Percentiles rank a stretch among this genome's conserved stretches.
These are phyloP conservation scores for Onthophagus sagittarius DNA, from an alignment of 2,888 invertebrate species.

Conservation along the genomic window DNA sequence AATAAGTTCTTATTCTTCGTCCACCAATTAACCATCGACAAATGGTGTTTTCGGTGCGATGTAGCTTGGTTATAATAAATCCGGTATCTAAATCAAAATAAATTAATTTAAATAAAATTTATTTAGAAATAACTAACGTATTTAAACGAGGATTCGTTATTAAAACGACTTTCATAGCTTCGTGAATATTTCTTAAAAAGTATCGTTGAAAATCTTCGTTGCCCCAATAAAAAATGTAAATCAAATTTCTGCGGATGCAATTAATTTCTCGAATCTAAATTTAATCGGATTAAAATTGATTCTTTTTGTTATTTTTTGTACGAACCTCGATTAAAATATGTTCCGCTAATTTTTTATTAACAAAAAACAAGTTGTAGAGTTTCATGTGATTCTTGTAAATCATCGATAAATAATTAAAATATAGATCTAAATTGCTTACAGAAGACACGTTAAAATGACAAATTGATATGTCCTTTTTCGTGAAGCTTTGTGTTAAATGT, in stretches of 20 bases:
- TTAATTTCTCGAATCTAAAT: constrained; percentile 51
- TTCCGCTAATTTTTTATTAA: constrained; percentile 55
- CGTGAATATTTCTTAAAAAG: constrained; percentile 53
- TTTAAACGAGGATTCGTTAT: constrained; percentile 61
- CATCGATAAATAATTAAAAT: constrained; percentile 51
- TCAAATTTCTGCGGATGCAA: constrained; percentile 57
- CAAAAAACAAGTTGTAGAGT: constrained; percentile 54
- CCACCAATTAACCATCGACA: constrained; percentile 73
- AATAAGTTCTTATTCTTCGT: constrained; percentile 58
- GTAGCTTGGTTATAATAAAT: constrained; percentile 70
- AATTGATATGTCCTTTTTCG: constrained; percentile 35
- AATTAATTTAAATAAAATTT: constrained; percentile 5
- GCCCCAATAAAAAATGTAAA: constrained; percentile 70
- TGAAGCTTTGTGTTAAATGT: constrained; percentile 33
- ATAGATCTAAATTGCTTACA: constrained; percentile 48
- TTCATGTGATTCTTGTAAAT: constrained; percentile 53
- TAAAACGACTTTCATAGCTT: constrained; percentile 58
- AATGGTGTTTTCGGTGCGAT: constrained; percentile 55
- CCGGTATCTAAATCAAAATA: constrained; percentile 54
- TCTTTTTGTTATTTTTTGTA: not conserved
- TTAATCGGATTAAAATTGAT: constrained; percentile 13
- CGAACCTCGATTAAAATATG: constrained; percentile 54
- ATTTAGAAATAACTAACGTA: constrained; percentile 52
- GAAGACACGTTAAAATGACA: constrained; percentile 42
- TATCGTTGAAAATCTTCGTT: constrained; percentile 51